These are phyloP conservation scores for Plectrocnemia conspersa DNA, from an alignment of 1,140 invertebrate genomes.

Conservation along the genomic window DNA sequence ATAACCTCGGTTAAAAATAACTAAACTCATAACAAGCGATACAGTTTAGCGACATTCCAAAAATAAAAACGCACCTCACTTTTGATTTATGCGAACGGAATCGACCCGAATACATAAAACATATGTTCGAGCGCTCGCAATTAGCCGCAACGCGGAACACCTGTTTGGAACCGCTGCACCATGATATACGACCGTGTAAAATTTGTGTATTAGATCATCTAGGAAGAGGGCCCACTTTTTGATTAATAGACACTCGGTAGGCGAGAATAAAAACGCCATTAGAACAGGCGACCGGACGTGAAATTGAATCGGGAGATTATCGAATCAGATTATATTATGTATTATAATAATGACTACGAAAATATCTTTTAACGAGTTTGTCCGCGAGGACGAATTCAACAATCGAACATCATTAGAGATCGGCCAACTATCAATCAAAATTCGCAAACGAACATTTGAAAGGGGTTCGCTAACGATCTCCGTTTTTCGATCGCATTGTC, in stretches of 20 bases:
- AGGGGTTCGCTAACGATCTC: slow-evolving; percentile 10
- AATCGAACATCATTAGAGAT: not conserved
- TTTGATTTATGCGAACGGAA: slow-evolving; percentile 21
- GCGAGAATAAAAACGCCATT: too few species aligned
- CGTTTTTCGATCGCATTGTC: too few species aligned
- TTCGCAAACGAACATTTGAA: slow-evolving; percentile 12
- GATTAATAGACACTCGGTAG: slow-evolving; percentile 16
- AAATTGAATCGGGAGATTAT: too few species aligned
- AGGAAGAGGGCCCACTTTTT: not conserved
- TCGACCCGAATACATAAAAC: slow-evolving; percentile 18
- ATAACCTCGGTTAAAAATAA: too few species aligned
- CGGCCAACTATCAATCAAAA: slow-evolving; percentile 19
- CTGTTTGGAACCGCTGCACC: slow-evolving; percentile 12
- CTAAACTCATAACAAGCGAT: too few species aligned
- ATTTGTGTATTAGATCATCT: slow-evolving; percentile 23
- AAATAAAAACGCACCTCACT: not conserved
- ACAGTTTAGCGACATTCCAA: too few species aligned
- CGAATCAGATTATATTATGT: too few species aligned
- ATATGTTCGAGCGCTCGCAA: slow-evolving; percentile 10
- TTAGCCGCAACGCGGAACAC: slow-evolving; percentile 11
- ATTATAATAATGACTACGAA: too few species aligned
- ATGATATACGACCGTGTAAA: slow-evolving; percentile 24
- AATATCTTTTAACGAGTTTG: too few species aligned
- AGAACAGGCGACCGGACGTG: too few species aligned
- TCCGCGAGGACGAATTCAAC: not conserved